Evolutionary conservation across 2,888 invertebrate genomes (phyloP).

Genomic region (Limenitis arthemis): DNA sequence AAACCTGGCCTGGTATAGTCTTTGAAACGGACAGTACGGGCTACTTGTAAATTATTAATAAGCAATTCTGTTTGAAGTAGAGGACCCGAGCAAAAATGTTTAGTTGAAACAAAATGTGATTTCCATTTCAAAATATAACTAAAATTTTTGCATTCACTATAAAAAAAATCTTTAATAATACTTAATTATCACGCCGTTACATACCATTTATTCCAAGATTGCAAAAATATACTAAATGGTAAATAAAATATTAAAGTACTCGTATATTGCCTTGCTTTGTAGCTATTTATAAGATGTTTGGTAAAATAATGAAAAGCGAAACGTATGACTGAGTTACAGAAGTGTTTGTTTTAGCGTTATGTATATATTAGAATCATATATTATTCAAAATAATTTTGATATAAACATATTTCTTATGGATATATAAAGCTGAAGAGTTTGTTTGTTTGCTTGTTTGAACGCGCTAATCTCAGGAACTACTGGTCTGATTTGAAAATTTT

Average conservation of each 20-base stretch:
- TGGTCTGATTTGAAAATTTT: too few relatives aligned
- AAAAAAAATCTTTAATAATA: too few relatives aligned
- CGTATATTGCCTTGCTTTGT: background rate
- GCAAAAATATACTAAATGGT: too few relatives aligned
- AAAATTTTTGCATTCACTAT: background rate
- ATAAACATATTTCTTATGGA: background rate
- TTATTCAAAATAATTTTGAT: constrained; percentile 5
- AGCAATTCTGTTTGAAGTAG: background rate
- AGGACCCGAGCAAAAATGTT: too few relatives aligned
- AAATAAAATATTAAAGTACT: background rate
- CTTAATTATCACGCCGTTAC: too few relatives aligned
- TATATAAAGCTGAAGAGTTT: background rate
- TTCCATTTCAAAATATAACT: too few relatives aligned
- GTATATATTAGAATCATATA: constrained; percentile 13
- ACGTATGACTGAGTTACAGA: constrained; percentile 6
- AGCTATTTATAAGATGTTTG: background rate
- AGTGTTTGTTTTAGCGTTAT: constrained; percentile 2
- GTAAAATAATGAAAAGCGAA: constrained; percentile 9
- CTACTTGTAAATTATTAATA: background rate
- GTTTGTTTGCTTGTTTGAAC: too few relatives aligned
- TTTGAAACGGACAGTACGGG: background rate
- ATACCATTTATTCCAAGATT: too few relatives aligned
- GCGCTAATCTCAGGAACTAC: too few relatives aligned
- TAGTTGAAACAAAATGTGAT: too few relatives aligned
- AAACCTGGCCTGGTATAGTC: background rate